Conservation (phyloP, 2,113 vertebrate species). For the Labeo catla region DNA sequence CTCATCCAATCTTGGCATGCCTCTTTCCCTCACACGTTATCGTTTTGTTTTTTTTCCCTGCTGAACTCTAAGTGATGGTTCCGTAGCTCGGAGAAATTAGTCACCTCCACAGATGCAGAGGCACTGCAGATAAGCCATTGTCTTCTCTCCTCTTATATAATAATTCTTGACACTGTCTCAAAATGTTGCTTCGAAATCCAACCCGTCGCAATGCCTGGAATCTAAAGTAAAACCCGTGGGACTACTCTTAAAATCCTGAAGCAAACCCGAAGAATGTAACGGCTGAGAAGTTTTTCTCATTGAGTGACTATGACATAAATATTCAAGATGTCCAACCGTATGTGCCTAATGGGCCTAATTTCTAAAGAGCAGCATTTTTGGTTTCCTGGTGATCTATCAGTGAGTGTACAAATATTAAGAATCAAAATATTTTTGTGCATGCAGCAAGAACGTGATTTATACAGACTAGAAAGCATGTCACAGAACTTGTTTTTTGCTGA, state of each 20-base stretch:
- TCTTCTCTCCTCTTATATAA: constrained; percentile 63
- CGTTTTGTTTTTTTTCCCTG: constrained; percentile 55
- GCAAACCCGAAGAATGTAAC: not conserved
- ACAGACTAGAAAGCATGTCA: not conserved
- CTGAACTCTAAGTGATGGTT: constrained; percentile 57
- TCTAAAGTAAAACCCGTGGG: not conserved
- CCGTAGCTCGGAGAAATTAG: constrained; percentile 79
- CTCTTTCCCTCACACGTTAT: constrained; percentile 49
- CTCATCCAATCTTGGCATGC: constrained; percentile 22
- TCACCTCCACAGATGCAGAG: constrained; percentile 60
- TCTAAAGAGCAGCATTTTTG: not conserved
- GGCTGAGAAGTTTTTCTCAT: not conserved
- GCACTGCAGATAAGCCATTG: constrained; percentile 42
- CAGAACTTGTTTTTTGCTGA: not conserved
- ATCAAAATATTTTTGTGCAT: not conserved
- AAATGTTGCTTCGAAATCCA: constrained; percentile 59
- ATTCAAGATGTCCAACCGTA: not conserved
- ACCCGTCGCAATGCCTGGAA: not conserved
- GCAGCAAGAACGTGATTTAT: not conserved
- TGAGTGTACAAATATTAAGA: not conserved
- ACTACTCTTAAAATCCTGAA: not conserved
- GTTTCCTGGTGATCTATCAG: not conserved
- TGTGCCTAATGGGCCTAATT: not conserved
- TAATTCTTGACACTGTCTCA: constrained; percentile 66
- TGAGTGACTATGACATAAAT: constrained; percentile 2